Evolutionary conservation across 1,140 invertebrate species (phyloP).

Genomic region (Drosophila bocki): DNA sequence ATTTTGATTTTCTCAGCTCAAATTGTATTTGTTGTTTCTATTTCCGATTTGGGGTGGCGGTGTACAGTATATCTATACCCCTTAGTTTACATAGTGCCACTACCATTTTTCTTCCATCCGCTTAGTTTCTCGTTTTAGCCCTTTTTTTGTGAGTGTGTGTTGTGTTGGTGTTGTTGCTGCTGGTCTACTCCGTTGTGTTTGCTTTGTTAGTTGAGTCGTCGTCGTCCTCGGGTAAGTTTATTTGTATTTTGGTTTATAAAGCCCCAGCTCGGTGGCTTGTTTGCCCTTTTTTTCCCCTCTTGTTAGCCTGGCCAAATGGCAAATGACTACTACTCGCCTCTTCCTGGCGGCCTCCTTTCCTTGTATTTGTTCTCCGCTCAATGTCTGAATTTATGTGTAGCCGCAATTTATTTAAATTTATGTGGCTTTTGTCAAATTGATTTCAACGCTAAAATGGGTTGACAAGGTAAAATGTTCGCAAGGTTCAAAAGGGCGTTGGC

Average conservation of each 20-base stretch:
- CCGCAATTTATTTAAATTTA: slow-evolving; percentile 82
- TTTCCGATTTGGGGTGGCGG: slow-evolving; percentile 60
- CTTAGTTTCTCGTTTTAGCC: slow-evolving; percentile 61
- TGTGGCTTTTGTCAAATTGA: slow-evolving; percentile 82
- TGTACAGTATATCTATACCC: slow-evolving; percentile 20
- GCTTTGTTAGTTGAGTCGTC: slow-evolving; percentile 72
- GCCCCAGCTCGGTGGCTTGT: slow-evolving; percentile 12
- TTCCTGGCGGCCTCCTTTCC: slow-evolving; percentile 9
- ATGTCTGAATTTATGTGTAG: slow-evolving; percentile 78
- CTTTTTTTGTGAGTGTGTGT: slow-evolving; percentile 30
- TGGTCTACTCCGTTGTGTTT: slow-evolving; percentile 48
- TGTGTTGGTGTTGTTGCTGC: neutral
- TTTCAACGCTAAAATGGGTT: slow-evolving; percentile 81
- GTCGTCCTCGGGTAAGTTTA: slow-evolving; percentile 73
- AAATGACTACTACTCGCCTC: slow-evolving; percentile 33
- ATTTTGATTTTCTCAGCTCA: slow-evolving; percentile 80
- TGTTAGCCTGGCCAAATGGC: slow-evolving; percentile 29
- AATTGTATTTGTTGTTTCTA: slow-evolving; percentile 81
- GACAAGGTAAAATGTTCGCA: slow-evolving; percentile 65
- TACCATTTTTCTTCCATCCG: slow-evolving; percentile 27
- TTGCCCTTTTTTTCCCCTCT: slow-evolving; percentile 27
- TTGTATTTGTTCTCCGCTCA: slow-evolving; percentile 19
- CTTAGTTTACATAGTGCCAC: slow-evolving; percentile 58
- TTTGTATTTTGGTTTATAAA: slow-evolving; percentile 77
- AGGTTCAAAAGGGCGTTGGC: slow-evolving; percentile 35